Evolutionary conservation across 2,797 vertebrate genomes (phyloP), one percentile per base, ranked within the genome.

Genomic region (Chloroceryle amazona): DNA sequence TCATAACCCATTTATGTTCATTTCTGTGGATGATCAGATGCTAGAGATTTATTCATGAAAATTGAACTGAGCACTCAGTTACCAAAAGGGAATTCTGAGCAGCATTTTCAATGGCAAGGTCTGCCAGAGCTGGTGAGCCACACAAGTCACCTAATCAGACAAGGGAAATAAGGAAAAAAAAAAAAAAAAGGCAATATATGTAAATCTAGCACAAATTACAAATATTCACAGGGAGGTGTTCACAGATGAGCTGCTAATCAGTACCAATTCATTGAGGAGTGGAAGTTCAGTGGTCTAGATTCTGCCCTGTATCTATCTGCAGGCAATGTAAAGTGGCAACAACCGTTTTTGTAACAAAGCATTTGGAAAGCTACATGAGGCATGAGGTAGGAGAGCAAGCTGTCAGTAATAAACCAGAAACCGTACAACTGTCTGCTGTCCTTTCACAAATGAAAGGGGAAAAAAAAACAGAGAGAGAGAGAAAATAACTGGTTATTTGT

Each of bases 21-120:
- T 78, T 96, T 95, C 79, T 93, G 72, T 68, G 81, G 79, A 49
- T 87, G 80, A 95, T 91, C 91, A 91, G 84, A 78, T 88, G 81
- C 72, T 83, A 25, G 42, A 81, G 61, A 81, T 91, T 93, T 96
- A 94, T 95, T 96, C 54, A 79, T 41, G 37, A 91, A 94, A 92
- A 83, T 23, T 23, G 20, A 96, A 87, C 79, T 11, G 19, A 92
- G 75, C 47, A 61, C 33, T 91, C 79, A 68, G 89, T 91, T 75
- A 88, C 85, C 81, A 85, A 49, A 85, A 95, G 47, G 60, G 74
- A 90, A 91, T 74, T 96, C 92, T 89, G 63, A 95, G 61, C 46
- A 91, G 61, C 37, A 83, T 54, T 88, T 93, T 93, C 86, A 81
- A 44, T 28, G 19, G 54, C 37, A 81, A 85, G 46, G 54, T 66